Conservation (phyloP, 2,888 invertebrate species). For the Polymixis lichenea region DNA sequence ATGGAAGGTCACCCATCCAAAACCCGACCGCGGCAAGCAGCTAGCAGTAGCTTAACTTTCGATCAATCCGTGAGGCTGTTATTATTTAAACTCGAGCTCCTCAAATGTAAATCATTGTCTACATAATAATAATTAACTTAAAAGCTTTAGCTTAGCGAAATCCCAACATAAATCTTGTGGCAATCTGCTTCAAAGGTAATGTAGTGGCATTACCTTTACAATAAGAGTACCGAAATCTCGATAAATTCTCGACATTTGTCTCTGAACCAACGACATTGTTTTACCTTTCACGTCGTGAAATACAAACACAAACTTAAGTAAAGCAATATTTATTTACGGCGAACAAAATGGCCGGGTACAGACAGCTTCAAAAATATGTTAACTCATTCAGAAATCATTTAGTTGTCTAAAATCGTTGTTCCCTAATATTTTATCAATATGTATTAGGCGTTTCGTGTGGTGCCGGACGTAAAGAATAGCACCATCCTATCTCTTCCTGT, state of each 20-base stretch:
- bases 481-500: no score
- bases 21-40: no score
- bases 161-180: constrained; percentile 15
- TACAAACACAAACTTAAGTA: constrained; percentile 61
- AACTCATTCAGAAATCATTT: background rate
- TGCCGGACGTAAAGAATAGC: no score
- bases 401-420: background rate
- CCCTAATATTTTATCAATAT: background rate
- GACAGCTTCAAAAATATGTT: background rate
- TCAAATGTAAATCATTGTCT: no score
- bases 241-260: constrained; percentile 55
- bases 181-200: constrained; percentile 26
- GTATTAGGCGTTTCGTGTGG: no score
- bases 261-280: constrained; percentile 47
- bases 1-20: no score
- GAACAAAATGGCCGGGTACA: constrained; percentile 66
- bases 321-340: constrained; percentile 78
- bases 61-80: no score
- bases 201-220: constrained; percentile 44
- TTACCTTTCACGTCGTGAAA: constrained; percentile 55
- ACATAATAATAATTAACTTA: constrained; percentile 22
- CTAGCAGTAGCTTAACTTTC: no score
- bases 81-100: no score
- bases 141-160: constrained; percentile 35
- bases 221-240: constrained; percentile 41